Base-by-base conservation (phyloP, 2,888 invertebrate species). In the Hirtodrosophila alboralis region DNA sequence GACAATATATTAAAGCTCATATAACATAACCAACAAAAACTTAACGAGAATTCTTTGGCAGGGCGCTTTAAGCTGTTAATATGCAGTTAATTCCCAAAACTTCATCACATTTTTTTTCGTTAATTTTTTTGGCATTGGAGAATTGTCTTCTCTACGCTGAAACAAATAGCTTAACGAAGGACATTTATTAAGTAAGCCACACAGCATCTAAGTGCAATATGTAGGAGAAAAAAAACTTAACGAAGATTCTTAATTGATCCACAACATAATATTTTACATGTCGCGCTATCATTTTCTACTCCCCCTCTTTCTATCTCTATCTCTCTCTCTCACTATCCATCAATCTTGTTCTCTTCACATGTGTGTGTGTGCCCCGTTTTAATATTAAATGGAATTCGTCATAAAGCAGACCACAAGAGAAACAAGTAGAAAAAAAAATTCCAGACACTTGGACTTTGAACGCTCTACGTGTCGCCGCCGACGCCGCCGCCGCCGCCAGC, bases 381-480 rank as follows among this genome's bases (percentile, higher is more conserved):
- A 44, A 49, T 23, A 48, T 49, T 58, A 49, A 71, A 63, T 37
- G 54, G 33, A 41, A 74, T 58, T 68, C 52, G 74, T 71, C 74
- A 71, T 74, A 48, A 58, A 38, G 52, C 58, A 52, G 63, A 58
- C 68, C 38, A 52, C 40, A 67, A 54, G 54, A 65, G 72, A 51
- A 68, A 47, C 43, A 47, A 43, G 21, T 28, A 33, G 6, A n/a
- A 67, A 28, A 34, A 23, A 23, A 30, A 13, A 49, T 14, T 31
- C 58, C 77, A 77, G 74, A 54, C 75, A 59, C 28, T 62, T 83
- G 76, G 76, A 77, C 76, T 77, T 83, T 77, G 76, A 57, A 61
- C 84, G 38, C 37, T 18, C 36, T 64, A 62, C 80, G 68, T 75
- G 74, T 69, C 64, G 65, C 44, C 34, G 66, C 12, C 31, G 38